Conservation (phyloP, 2,113 vertebrate species). For the Saccopteryx leptura region DNA sequence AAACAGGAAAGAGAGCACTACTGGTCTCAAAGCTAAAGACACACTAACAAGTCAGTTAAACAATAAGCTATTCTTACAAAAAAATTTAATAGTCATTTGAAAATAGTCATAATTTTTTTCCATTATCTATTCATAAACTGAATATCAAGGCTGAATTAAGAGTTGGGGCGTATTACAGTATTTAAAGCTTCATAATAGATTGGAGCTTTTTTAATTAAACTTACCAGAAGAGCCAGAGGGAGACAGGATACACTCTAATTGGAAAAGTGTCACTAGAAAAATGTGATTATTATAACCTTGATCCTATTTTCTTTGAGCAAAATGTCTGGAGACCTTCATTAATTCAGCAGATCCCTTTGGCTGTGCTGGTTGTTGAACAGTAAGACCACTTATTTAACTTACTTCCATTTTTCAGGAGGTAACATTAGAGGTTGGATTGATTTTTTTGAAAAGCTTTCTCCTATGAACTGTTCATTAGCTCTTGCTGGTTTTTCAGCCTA, state of each 20-base stretch:
- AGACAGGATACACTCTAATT: constrained; percentile 63
- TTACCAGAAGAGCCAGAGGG: constrained; percentile 59
- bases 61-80: background rate
- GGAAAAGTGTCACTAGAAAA: constrained; percentile 67
- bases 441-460: constrained; percentile 72
- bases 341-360: constrained; percentile 47
- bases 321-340: constrained; percentile 53
- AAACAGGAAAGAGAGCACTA: background rate
- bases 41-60: background rate
- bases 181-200: constrained; percentile 54
- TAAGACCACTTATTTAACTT: constrained; percentile 49
- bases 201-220: constrained; percentile 74
- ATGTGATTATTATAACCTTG: constrained; percentile 78
- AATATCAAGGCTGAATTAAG: constrained; percentile 57
- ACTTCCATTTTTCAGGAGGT: constrained; percentile 40
- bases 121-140: constrained; percentile 10
- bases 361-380: constrained; percentile 51
- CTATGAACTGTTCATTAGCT: constrained; percentile 78
- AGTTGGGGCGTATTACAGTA: constrained; percentile 23
- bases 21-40: background rate
- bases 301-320: constrained; percentile 60
- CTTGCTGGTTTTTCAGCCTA: constrained; percentile 60
- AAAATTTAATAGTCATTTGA: background rate
- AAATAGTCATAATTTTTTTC: constrained; percentile 15
- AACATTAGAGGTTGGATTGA: constrained; percentile 20